Base-by-base conservation (phyloP, 2,888 invertebrate genomes). In the Drosophila seclusa region DNA sequence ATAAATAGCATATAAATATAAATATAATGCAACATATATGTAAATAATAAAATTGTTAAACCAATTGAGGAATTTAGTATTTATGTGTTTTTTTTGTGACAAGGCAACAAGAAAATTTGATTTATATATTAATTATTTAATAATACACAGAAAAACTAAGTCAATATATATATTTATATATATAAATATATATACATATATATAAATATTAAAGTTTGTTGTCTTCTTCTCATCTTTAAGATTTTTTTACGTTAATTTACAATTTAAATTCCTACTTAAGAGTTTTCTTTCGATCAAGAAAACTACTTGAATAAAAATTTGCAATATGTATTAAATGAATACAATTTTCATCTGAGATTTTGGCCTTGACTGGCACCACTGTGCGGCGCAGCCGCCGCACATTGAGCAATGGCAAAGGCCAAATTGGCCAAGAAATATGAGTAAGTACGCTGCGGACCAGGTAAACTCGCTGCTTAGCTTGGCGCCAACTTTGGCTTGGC, bases 351-450 rank as follows among this genome's bases (percentile, higher is more conserved):
- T 24, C 45, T 24, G 24, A 1, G 24, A 24, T 32, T 42, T 32
- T 31, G 7, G 16, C 0, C 16, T 2, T 2, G n/a, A 11, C 5
- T 45, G 21, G 40, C 0, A 4, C 24, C 68, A 68, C 69, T 68
- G 68, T 68, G 57, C 69, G 40, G 27, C 55, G 48, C 72, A 73
- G 68, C 60, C 76, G 61, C 65, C 62, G 79, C 65, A 66, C 68
- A 64, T 72, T 80, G 76, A 72, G 86, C 76, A 73, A 82, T 72
- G 77, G 78, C 72, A 68, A 57, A 73, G 78, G 70, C 77, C 69
- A 67, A 78, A 64, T 67, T 66, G 68, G 67, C 67, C 64, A 85
- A 89, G 88, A 89, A 82, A 86, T 89, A 88, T 88, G 86, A 82
- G 64, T 54, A 45, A 70, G 50, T 40, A 34, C 68, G 40, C 68